phyloP scores from a whole-genome alignment of 1,140 invertebrate species.

The Trichonephila clavata region DNA sequence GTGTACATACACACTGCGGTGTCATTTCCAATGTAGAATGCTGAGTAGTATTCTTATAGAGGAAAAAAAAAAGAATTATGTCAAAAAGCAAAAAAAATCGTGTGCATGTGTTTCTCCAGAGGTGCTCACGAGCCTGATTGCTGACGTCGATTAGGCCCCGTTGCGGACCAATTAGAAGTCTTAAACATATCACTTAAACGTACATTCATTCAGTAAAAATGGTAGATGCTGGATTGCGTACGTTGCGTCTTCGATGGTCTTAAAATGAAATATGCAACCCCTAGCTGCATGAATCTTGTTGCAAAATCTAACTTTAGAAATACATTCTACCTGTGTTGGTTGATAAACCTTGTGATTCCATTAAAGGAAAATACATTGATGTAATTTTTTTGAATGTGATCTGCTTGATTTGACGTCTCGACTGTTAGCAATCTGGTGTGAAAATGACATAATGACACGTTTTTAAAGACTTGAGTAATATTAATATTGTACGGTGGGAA shows the following conservation, averaged over 20 bases:
- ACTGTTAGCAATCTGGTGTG: background rate
- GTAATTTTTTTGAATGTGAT: background rate
- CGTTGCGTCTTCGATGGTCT: background rate
- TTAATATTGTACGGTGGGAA: background rate
- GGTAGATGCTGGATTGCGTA: conserved; percentile 4
- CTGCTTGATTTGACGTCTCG: background rate
- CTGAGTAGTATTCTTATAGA: conserved; percentile 18
- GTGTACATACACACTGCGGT: background rate
- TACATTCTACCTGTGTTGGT: background rate
- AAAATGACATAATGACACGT: background rate
- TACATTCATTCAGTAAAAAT: conserved; percentile 11
- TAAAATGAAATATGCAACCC: background rate
- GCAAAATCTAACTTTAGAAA: conserved; percentile 6
- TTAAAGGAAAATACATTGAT: background rate
- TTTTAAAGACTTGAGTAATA: background rate
- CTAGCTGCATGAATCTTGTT: conserved; percentile 12
- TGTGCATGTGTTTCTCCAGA: conserved; percentile 29
- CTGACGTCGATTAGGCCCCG: conserved; percentile 55
- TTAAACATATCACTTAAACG: conserved; percentile 67
- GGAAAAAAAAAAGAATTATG: background rate
- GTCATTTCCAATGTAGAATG: conserved; percentile 12
- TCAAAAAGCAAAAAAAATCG: conserved; percentile 30
- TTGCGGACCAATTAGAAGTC: conserved; percentile 69
- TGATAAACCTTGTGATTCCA: background rate
- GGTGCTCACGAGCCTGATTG: conserved; percentile 66